A percentile compares a stretch with the other conserved stretches of the same genome.
These are phyloP conservation scores for Limnephilus rhombicus DNA, from an alignment of 2,888 invertebrate genomes.

Conservation along the genomic window DNA sequence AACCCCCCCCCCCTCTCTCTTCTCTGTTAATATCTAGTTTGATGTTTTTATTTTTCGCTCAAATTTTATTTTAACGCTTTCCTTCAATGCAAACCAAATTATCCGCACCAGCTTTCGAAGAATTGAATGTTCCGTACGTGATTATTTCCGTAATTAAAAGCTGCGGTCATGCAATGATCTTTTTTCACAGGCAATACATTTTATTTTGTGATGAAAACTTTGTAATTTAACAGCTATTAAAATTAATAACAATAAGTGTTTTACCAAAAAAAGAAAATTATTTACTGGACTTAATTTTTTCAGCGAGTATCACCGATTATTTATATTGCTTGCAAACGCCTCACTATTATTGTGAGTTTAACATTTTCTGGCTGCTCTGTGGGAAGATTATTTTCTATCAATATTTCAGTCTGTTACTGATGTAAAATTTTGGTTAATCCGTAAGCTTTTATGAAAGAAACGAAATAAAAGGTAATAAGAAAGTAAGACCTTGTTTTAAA, in stretches of 20 bases:
- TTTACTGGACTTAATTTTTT: no score
- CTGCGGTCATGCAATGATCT: neutral
- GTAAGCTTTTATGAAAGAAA: no score
- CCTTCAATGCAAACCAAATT: neutral
- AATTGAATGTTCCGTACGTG: neutral
- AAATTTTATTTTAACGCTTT: constrained; percentile 5
- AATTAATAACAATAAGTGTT: no score
- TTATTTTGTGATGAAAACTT: neutral
- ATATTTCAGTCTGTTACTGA: neutral
- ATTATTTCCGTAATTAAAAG: neutral
- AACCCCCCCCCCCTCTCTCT: neutral
- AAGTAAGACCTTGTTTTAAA: no score
- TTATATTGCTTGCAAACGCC: no score
- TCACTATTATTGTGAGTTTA: no score
- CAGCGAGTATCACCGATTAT: no score
- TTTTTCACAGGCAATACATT: neutral
- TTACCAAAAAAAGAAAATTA: neutral
- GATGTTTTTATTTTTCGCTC: constrained; percentile 26
- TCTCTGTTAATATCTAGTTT: constrained; percentile 14
- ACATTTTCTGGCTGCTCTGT: neutral
- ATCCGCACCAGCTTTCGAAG: neutral
- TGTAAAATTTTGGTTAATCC: no score
- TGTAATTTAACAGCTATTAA: neutral
- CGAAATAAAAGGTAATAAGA: no score
- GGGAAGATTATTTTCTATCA: neutral